A percentile compares a stretch with the other conserved stretches of the same genome.
phyloP scores from a whole-genome alignment of 2,888 invertebrate genomes.

The Cephus rjabovi region DNA sequence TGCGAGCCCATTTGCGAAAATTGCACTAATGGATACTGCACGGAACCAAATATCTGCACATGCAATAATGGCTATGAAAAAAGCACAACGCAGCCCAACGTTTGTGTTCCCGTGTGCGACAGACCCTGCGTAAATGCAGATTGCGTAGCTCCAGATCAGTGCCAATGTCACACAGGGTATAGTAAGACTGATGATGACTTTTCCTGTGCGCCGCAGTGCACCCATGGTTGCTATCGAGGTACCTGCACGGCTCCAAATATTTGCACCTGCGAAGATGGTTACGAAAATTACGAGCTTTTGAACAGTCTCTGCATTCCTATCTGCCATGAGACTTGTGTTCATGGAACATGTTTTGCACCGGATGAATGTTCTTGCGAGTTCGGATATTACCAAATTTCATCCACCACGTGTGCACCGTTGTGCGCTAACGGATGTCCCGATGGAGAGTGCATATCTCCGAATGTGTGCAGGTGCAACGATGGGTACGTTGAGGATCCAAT shows the following conservation, averaged over 20 bases:
- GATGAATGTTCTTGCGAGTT: too few relatives aligned
- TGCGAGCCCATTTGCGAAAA: slow-evolving; percentile 49
- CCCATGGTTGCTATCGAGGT: slow-evolving; percentile 43
- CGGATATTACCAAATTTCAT: too few relatives aligned
- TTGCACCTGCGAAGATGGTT: slow-evolving; percentile 30
- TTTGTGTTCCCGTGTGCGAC: slow-evolving; percentile 57
- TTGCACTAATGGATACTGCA: slow-evolving; percentile 62
- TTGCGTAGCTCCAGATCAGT: slow-evolving; percentile 45
- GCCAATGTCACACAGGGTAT: slow-evolving; percentile 46
- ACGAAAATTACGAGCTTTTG: accelerated
- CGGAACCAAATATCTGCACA: slow-evolving; percentile 49
- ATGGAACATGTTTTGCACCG: too few relatives aligned
- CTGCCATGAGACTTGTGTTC: too few relatives aligned
- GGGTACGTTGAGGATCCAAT: slow-evolving; percentile 50
- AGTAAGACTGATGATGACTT: not conserved
- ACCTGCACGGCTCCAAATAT: slow-evolving; percentile 37
- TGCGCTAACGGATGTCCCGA: slow-evolving; percentile 46
- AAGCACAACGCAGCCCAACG: slow-evolving; percentile 20
- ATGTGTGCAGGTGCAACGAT: slow-evolving; percentile 48
- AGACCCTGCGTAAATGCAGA: slow-evolving; percentile 53
- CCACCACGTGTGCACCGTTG: slow-evolving; percentile 40
- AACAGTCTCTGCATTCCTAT: too few relatives aligned
- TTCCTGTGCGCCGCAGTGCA: slow-evolving; percentile 48
- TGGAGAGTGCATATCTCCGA: slow-evolving; percentile 44
- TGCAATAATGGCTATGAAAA: slow-evolving; percentile 52